Conservation (phyloP, 2,888 invertebrate species). For the Lacanobia oleracea region DNA sequence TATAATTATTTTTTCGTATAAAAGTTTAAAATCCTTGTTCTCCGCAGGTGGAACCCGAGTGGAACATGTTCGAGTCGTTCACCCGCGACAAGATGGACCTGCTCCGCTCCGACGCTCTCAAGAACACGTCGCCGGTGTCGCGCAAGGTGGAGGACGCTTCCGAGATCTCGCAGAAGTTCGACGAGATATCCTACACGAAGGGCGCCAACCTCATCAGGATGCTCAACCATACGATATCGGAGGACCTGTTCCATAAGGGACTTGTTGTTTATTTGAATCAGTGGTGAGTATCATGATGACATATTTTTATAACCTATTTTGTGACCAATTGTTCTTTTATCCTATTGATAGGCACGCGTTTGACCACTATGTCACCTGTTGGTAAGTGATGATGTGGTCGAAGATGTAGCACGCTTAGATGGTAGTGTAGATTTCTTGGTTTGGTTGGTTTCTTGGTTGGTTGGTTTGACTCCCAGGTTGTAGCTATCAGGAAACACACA, state of each 20-base stretch:
- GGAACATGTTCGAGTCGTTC: conserved; percentile 90
- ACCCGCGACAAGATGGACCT: conserved; percentile 90
- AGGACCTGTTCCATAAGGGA: conserved; percentile 88
- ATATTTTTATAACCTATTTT: too few relatives aligned
- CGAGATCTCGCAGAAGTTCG: conserved; percentile 91
- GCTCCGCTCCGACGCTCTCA: conserved; percentile 88
- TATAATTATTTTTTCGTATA: too few relatives aligned
- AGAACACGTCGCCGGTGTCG: conserved; percentile 90
- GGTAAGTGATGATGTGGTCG: too few relatives aligned
- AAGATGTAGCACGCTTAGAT: too few relatives aligned
- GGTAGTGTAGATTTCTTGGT: too few relatives aligned
- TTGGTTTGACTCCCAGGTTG: too few relatives aligned
- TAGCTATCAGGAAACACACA: too few relatives aligned
- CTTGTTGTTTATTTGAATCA: conserved; percentile 88
- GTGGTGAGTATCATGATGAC: conserved; percentile 81
- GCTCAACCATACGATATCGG: conserved; percentile 90
- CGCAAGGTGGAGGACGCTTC: conserved; percentile 86
- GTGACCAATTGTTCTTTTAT: too few relatives aligned
- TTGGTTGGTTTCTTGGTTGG: too few relatives aligned
- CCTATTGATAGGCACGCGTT: too few relatives aligned
- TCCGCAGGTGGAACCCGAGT: conserved; percentile 89
- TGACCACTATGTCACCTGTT: too few relatives aligned
- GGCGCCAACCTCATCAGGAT: conserved; percentile 91
- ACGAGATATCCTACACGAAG: conserved; percentile 90
- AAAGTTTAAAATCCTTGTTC: neutral